Conservation (phyloP, 2,888 invertebrate species). For the Tortricodes alternella region DNA sequence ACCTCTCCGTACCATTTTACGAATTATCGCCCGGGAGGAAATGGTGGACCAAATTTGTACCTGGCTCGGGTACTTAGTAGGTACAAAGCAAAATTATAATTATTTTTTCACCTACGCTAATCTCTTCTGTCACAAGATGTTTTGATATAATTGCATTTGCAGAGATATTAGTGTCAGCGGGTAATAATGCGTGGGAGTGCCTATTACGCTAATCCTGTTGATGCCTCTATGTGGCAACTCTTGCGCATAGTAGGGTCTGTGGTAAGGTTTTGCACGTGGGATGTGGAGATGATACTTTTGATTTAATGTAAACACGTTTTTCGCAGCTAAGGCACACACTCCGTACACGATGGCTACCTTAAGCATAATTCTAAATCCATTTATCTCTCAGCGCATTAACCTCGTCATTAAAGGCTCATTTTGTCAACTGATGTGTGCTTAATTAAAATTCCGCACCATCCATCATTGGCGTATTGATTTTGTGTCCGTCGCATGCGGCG, state of each 20-base stretch:
- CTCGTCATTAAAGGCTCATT: slow-evolving; percentile 73
- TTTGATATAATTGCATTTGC: slow-evolving; percentile 22
- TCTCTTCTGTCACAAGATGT: slow-evolving; percentile 6
- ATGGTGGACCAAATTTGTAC: too few relatives aligned
- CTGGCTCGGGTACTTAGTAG: not conserved
- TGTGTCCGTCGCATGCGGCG: slow-evolving; percentile 70
- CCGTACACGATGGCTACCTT: not conserved
- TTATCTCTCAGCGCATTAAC: slow-evolving; percentile 36
- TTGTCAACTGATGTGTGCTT: slow-evolving; percentile 73
- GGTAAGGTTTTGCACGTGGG: slow-evolving; percentile 10
- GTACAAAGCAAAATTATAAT: not conserved
- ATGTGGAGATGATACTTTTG: too few relatives aligned
- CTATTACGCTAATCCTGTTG: slow-evolving; percentile 20
- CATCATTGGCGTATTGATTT: slow-evolving; percentile 77
- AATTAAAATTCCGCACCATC: slow-evolving; percentile 77
- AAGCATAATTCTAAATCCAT: slow-evolving; percentile 32
- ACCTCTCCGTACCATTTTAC: too few relatives aligned
- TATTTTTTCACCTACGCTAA: slow-evolving; percentile 18
- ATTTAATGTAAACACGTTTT: too few relatives aligned
- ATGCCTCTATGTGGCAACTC: slow-evolving; percentile 13
- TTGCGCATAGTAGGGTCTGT: not conserved
- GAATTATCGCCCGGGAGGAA: too few relatives aligned
- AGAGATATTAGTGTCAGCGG: slow-evolving; percentile 28
- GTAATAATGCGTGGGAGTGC: slow-evolving; percentile 23
- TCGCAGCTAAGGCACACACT: not conserved